Conservation (phyloP, 1,140 invertebrate genomes). For the Scaptomyza hsui region DNA sequence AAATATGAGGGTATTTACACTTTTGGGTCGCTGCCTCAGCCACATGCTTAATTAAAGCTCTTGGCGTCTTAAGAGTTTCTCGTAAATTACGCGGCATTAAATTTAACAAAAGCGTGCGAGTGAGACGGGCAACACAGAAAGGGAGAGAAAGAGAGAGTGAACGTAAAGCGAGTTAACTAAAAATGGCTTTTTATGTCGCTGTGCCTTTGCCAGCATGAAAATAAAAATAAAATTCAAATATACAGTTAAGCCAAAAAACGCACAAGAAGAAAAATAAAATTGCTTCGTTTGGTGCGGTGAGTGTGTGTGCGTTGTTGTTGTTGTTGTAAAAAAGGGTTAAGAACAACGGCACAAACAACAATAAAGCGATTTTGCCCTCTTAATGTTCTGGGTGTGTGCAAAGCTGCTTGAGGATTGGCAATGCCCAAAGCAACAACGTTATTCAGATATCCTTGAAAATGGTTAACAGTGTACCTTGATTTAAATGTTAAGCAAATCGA, state of each 20-base stretch:
- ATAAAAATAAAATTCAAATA: constrained; percentile 82
- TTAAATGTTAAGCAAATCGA: neutral
- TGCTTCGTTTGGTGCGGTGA: constrained; percentile 11
- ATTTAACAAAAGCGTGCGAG: constrained; percentile 37
- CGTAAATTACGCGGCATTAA: constrained; percentile 80
- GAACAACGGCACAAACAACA: constrained; percentile 47
- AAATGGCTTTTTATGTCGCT: constrained; percentile 79
- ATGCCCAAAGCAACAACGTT: constrained; percentile 14
- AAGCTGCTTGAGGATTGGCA: constrained; percentile 25
- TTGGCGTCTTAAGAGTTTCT: constrained; percentile 81
- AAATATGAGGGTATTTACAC: constrained; percentile 82
- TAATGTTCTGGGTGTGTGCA: constrained; percentile 68
- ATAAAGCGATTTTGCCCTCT: constrained; percentile 75
- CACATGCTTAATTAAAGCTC: constrained; percentile 81
- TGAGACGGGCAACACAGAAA: neutral
- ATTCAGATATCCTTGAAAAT: constrained; percentile 10
- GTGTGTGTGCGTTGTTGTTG: constrained; percentile 13
- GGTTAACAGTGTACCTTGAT: neutral
- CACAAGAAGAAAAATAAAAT: constrained; percentile 72
- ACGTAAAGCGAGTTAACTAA: constrained; percentile 57
- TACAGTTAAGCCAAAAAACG: constrained; percentile 78
- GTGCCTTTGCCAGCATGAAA: constrained; percentile 73
- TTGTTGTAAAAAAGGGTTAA: constrained; percentile 70
- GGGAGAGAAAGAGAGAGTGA: neutral
- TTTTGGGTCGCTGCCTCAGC: constrained; percentile 78